Base-by-base conservation (phyloP, 2,113 vertebrate genomes). In the Cacatua alba region DNA sequence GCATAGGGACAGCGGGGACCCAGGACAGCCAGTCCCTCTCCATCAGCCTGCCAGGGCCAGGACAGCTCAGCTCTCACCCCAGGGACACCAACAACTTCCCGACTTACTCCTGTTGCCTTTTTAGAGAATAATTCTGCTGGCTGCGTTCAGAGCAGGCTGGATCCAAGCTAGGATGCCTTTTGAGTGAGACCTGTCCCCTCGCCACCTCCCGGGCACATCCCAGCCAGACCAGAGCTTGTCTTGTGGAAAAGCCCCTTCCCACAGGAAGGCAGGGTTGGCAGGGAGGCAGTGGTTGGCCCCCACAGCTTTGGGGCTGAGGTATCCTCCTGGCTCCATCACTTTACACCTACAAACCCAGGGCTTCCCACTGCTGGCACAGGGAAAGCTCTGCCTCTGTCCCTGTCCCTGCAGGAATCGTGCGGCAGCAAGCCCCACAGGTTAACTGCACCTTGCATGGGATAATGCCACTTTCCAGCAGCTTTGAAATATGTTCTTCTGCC, bases 1-100 rank as follows among this genome's bases (percentile, higher is more conserved):
- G 1, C 2, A 0, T 2, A 6, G 35, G 28, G 44, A 28, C 59
- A 69, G 41, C 0, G 0, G 37, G 23, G 51, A 75, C 17, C 8
- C 17, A n/a, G 68, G 68, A 46, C 1, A 2, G 69, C 28, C 1
- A 3, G 69, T 28, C n/a, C 6, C 35, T 41, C 39, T 5, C 51
- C 49, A 0, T 2, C 41, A 44, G 33, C 41, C 7, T 0, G 0
- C 8, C 71, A 10, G 48, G 39, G 48, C 63, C 65, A 33, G 52
- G 24, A 37, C 43, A 55, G 89, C 80, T 79, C 13, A 0, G 67
- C 37, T 92, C 48, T 14, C 35, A 33, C 68, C 63, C 63, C 37
- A 19, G 80, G 79, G 80, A 88, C 86, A 77, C 63, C 57, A 76
- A 52, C 71, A 79, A 64, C 85, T 84, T 90, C 69, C 60, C 12